These are phyloP conservation scores for Crotalus helleri DNA, from an alignment of 2,113 vertebrate genomes.

Conservation along the genomic window DNA sequence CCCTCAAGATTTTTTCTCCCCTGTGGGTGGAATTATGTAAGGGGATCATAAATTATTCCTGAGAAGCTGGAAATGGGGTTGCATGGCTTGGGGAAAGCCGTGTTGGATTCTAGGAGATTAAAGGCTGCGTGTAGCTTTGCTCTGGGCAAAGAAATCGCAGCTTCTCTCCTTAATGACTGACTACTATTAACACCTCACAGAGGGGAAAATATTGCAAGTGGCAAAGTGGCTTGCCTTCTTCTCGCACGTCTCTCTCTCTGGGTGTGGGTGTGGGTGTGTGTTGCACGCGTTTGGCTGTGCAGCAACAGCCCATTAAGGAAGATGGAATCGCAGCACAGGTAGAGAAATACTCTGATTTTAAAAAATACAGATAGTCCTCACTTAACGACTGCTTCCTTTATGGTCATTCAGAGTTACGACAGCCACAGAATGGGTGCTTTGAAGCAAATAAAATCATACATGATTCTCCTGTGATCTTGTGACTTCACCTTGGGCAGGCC, in stretches of 20 bases:
- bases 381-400: background rate
- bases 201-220: constrained; percentile 1
- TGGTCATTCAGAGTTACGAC: no score
- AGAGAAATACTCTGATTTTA: background rate
- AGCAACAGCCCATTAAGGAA: background rate
- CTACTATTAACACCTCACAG: constrained; percentile 13
- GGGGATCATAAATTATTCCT: background rate
- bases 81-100: background rate
- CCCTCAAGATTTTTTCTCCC: background rate
- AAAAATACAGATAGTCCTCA: background rate
- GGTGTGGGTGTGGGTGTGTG: background rate
- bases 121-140: background rate
- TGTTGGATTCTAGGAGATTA: background rate
- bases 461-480: no score
- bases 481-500: no score
- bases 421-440: no score
- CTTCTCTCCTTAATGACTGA: background rate
- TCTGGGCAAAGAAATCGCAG: background rate
- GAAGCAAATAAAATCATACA: no score
- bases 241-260: background rate
- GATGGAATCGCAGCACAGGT: background rate
- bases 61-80: background rate
- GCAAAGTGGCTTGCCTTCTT: background rate
- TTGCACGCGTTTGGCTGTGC: background rate
- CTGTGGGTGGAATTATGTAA: background rate